Base-by-base conservation (phyloP, 2,797 vertebrate species). In the Cephalopachus bancanus region DNA sequence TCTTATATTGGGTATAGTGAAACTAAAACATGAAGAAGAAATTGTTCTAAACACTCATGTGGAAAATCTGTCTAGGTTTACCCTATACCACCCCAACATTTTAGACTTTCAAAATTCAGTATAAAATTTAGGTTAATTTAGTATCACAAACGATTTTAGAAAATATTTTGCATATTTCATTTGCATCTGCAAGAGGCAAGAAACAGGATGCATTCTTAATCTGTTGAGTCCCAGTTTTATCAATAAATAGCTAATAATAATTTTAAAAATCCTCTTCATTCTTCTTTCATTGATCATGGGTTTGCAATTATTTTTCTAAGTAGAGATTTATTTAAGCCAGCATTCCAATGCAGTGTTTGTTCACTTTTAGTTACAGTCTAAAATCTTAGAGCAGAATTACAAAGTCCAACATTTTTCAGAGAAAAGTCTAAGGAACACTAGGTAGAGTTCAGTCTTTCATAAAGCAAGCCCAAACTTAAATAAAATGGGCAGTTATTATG, bases 331-430 rank as follows among this genome's bases (percentile, higher is more conserved):
- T 59, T 49, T 28, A n/a, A 49, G 14, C 37, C 26, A 80, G 24
- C 3, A 60, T 86, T 86, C 1, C 9, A 60, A 51, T 37, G 8
- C 14, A 72, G 3, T 55, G 4, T 51, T 26, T 37, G 7, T 87
- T 96, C 30, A 71, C 9, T 79, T 65, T 80, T 33, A 71, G 16
- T 96, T 88, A 78, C 4, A 90, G 14, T 49, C 53, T 90, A 55
- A 89, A 20, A 75, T 89, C 64, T 30, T 7, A 60, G 7, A 72
- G 2, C 5, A 65, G 64, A 93, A 71, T 72, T 17, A 67, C 19
- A 83, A 53, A 96, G 57, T 1, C 22, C 17, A 85, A 28, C 6
- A n/a, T 71, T 76, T 51, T 15, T 78, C 44, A 44, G 64, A 65
- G 12, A 59, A 0, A 49, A 71, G 95, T 78, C 6, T 51, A 71